phyloP scores from a whole-genome alignment of 2,888 invertebrate genomes.

The Gryllus longicercus region DNA sequence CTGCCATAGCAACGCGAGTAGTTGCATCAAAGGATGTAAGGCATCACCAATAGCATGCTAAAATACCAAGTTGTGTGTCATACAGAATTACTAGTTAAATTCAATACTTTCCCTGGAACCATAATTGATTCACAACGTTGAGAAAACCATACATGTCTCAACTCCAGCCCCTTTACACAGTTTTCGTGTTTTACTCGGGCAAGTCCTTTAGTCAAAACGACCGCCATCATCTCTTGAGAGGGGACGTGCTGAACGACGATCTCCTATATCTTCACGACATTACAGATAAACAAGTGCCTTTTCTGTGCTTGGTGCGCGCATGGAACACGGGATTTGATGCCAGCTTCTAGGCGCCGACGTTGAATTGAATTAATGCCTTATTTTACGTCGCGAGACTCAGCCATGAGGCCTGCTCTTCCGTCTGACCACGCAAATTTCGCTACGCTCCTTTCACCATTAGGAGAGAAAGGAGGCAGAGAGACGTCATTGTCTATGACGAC shows the following conservation, averaged over 20 bases:
- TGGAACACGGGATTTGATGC: not conserved
- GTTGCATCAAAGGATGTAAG: too few species aligned
- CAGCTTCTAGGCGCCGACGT: not conserved
- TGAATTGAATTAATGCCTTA: too few species aligned
- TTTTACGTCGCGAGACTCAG: too few species aligned
- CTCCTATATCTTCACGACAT: constrained; percentile 19
- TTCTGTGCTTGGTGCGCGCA: constrained; percentile 32
- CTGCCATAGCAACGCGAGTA: too few species aligned
- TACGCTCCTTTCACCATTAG: too few species aligned
- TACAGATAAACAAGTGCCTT: constrained; percentile 33
- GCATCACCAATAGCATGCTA: too few species aligned
- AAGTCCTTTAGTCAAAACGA: not conserved
- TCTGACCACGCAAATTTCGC: too few species aligned
- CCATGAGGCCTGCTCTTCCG: too few species aligned
- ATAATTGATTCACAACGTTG: not conserved
- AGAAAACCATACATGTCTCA: not conserved
- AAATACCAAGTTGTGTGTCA: too few species aligned
- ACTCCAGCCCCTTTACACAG: not conserved
- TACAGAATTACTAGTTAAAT: too few species aligned
- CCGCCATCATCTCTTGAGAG: constrained; percentile 29
- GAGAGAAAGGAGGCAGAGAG: too few species aligned
- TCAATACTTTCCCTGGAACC: not conserved
- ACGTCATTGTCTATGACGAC: not conserved
- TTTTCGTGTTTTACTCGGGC: not conserved
- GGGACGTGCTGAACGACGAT: constrained; percentile 23